Evolutionary conservation across 2,797 vertebrate genomes (phyloP), one percentile per base, ranked within the genome.

Genomic region (Sebastolobus altivelis): DNA sequence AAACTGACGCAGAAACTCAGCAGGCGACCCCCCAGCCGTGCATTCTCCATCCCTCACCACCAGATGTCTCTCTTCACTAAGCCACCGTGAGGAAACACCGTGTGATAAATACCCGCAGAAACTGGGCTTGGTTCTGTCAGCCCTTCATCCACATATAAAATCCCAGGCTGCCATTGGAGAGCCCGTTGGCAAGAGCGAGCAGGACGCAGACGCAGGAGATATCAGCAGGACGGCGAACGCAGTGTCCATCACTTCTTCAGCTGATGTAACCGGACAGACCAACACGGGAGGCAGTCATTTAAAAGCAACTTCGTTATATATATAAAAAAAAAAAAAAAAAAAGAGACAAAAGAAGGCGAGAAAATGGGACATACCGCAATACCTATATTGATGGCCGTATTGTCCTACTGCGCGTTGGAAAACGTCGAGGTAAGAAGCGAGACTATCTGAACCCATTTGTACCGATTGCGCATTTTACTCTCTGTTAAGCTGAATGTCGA

Each of bases 331-430:
- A 14, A 40, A 43, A 43, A 43, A 65, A 71, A 58, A 65, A 81
- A 73, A 82, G 71, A 89, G 72, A 85, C 70, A 83, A 83, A 75
- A 89, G 90, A 83, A 80, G 81, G 80, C 69, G 86, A 88, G 81
- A 94, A 90, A 92, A 96, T 96, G 96, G 95, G 95, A 93, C 94
- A 89, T 93, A 94, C 89, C 86, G 90, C 90, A 89, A 89, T 94
- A 76, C 87, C 93, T 65, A 75, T 95, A 80, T 83, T 95, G 85
- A 89, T 96, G 93, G 93, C 94, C 79, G 88, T 94, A 67, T 87
- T 96, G 94, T 95, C 93, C 93, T 93, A 75, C 65, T 94, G 88
- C 90, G 87, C 89, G 75, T 92, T 93, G 93, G 89, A 79, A 84
- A 91, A 93, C 91, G 93, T 90, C 91, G 94, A 96, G 96, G 96